These are phyloP conservation scores for Limanda limanda DNA, from an alignment of 2,113 vertebrate genomes.

Conservation along the genomic window DNA sequence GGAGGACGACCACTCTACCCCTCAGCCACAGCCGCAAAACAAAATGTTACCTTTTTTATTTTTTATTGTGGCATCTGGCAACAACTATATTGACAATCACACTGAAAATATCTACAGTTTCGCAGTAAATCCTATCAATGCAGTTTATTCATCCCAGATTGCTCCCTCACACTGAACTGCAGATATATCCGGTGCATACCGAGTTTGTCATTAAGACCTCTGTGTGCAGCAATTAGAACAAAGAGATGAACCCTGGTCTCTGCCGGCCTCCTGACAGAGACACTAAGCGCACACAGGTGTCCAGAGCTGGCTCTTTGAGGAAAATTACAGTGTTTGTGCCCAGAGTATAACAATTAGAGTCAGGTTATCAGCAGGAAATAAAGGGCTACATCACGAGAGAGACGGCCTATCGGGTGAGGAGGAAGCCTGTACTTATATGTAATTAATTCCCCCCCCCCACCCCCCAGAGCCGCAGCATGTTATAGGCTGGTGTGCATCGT, in stretches of 20 bases:
- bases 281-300: conserved; percentile 82
- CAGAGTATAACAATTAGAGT: conserved; percentile 75
- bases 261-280: conserved; percentile 68
- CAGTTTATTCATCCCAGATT: not conserved
- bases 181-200: conserved; percentile 23
- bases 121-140: not conserved
- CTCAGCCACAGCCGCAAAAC: too few species aligned
- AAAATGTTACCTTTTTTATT: too few species aligned
- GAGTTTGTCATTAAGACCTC: conserved; percentile 62
- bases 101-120: not conserved
- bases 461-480: conserved; percentile 29
- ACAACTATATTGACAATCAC: not conserved
- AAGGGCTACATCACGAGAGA: conserved; percentile 69
- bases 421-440: conserved; percentile 51
- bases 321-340: conserved; percentile 80
- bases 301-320: conserved; percentile 61
- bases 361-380: conserved; percentile 76
- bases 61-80: too few species aligned
- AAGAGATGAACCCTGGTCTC: conserved; percentile 37
- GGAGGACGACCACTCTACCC: too few species aligned
- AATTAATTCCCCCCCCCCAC: too few species aligned
- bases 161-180: conserved; percentile 23
- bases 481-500: conserved; percentile 31
- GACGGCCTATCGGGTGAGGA: conserved; percentile 37
- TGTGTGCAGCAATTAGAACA: conserved; percentile 59